Evolutionary conservation across 2,797 vertebrate species (phyloP), one percentile per base, ranked within the genome.

Genomic region (Danio tinwini): DNA sequence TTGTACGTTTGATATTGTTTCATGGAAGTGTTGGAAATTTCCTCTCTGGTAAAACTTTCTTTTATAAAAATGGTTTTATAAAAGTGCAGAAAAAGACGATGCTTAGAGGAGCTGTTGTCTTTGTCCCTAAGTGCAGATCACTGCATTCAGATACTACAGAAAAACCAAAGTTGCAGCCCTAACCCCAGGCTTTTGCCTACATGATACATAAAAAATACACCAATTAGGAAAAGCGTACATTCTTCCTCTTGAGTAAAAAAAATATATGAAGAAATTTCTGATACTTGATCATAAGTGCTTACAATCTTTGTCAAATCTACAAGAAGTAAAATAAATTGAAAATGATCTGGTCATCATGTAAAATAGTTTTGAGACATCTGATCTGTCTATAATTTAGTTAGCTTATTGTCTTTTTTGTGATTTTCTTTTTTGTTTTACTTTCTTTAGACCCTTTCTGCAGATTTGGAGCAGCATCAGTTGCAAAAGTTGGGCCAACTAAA

Each of bases 401-500:
- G 6, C 53, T 29, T n/a, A n/a, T n/a, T n/a, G n/a, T n/a, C 37
- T 4, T 71, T 55, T 56, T n/a, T 29, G 6, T 37, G 29, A 29
- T 29, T n/a, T 56, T 11, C 16, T 13, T 39, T 13, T 0, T 37
- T 45, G 1, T 9, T 44, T 44, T n/a, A 9, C 21, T 11, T 1
- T 45, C 39, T 49, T 11, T 4, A 98, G 97, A 86, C 91, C 45
- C 89, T 98, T 88, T 94, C 93, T 3, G 88, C 87, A 71, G 95
- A 98, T 79, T 88, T 97, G 84, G 94, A 92, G 37, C 92, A 86
- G 39, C 94, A 97, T 83, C 96, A 97, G 85, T 85, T 96, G 59
- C 91, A 90, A 80, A 96, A 97, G 94, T 85, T 98, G 87, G 91
- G 94, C 13, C 95, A 95, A 83, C 90, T 99, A 50, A 96, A 92